Conservation (phyloP, 2,888 invertebrate species). For the Phengaris alcon region DNA sequence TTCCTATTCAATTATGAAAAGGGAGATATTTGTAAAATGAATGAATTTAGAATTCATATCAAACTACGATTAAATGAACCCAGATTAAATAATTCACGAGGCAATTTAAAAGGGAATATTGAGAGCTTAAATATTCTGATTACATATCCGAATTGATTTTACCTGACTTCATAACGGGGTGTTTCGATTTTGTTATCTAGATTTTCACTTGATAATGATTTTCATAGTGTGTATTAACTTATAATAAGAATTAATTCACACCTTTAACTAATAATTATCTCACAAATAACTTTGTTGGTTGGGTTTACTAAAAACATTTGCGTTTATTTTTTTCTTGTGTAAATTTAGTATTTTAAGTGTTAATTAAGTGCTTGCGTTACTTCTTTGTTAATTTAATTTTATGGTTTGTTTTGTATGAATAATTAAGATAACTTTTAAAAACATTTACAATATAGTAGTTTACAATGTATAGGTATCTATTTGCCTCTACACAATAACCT, state of each 20-base stretch:
- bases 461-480: neutral
- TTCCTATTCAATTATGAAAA: slow-evolving; percentile 8
- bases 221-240: neutral
- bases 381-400: neutral
- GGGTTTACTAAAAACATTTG: slow-evolving; percentile 1
- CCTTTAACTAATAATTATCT: neutral
- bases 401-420: neutral
- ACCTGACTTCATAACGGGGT: neutral
- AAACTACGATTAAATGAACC: slow-evolving; percentile 21
- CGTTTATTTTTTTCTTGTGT: neutral
- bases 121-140: slow-evolving; percentile 20
- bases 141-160: slow-evolving; percentile 25
- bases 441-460: neutral
- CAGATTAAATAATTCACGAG: slow-evolving; percentile 14
- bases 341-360: neutral
- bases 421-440: no score
- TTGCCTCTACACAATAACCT: slow-evolving; percentile 6
- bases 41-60: slow-evolving; percentile 24
- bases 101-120: slow-evolving; percentile 22
- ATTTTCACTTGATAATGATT: neutral
- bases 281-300: slow-evolving; percentile 1
- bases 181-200: neutral
- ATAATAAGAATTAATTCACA: neutral
- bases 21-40: slow-evolving; percentile 23
- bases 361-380: neutral